Percentiles rank a stretch among this genome's conserved stretches.
Conservation (phyloP, 64 coral and sea anemone genomes). For the Porites australiensis region DNA sequence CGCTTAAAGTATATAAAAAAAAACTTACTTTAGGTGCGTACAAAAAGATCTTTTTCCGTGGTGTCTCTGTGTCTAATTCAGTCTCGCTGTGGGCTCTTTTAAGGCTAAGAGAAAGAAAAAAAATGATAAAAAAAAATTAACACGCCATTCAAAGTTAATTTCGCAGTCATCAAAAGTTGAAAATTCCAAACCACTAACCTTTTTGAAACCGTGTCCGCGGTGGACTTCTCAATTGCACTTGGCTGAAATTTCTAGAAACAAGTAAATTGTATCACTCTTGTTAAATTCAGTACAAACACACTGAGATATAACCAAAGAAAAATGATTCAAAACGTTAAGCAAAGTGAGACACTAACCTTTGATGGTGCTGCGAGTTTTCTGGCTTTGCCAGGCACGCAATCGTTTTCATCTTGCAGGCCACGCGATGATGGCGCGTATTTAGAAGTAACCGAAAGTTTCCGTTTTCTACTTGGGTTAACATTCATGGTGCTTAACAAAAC, state of each 20-base stretch:
- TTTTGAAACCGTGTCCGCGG: neutral
- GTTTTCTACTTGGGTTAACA: neutral
- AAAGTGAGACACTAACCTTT: neutral
- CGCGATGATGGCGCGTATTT: constrained; percentile 4
- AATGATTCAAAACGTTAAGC: neutral
- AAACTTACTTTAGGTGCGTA: constrained; percentile 24
- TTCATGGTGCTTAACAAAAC: neutral
- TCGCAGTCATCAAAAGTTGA: neutral
- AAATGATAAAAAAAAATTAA: neutral
- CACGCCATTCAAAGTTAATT: neutral
- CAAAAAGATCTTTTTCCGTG: neutral
- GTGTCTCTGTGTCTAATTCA: neutral
- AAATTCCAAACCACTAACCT: neutral
- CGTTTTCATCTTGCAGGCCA: neutral
- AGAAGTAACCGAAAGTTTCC: constrained; percentile 16
- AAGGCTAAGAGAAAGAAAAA: neutral
- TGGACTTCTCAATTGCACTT: neutral
- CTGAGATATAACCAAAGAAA: neutral
- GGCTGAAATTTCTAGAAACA: neutral
- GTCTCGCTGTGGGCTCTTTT: neutral
- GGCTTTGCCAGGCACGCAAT: neutral
- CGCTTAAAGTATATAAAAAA: neutral
- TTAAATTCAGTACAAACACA: neutral
- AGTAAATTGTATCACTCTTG: neutral
- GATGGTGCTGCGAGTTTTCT: neutral